Percentiles rank a stretch among this genome's conserved stretches.
phyloP scores from a whole-genome alignment of 2,888 invertebrate species.

The Stenodema calcarata region DNA sequence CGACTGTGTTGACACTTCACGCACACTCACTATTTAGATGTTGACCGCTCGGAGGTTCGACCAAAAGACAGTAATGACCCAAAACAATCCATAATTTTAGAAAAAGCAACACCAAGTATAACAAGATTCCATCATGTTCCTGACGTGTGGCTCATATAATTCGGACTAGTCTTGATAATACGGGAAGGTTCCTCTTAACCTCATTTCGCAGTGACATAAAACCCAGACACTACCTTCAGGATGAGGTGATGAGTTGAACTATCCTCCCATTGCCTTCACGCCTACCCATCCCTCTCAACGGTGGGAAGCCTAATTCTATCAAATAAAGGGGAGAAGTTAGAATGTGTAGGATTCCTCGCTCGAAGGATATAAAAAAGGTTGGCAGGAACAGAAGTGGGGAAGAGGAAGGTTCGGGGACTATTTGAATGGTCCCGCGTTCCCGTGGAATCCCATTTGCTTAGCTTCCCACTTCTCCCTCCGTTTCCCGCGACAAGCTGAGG shows the following conservation, averaged over 20 bases:
- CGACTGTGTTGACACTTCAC: too few relatives aligned
- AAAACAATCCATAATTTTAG: too few relatives aligned
- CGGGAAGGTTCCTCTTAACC: too few relatives aligned
- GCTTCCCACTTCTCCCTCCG: conserved; percentile 22
- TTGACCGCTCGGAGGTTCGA: too few relatives aligned
- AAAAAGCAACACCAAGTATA: too few relatives aligned
- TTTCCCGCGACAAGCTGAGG: conserved; percentile 16
- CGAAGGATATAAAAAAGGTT: background rate
- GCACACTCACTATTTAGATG: too few relatives aligned
- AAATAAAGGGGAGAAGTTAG: conserved; percentile 30
- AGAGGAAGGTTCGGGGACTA: conserved; percentile 1
- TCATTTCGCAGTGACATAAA: too few relatives aligned
- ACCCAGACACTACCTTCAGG: background rate
- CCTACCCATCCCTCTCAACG: background rate
- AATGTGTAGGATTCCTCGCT: conserved; percentile 25
- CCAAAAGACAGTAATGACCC: too few relatives aligned
- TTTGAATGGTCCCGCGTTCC: conserved; percentile 31
- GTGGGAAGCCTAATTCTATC: conserved; percentile 14
- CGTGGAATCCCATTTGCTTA: conserved; percentile 36
- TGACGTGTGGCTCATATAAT: too few relatives aligned
- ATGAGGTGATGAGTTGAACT: background rate
- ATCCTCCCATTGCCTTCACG: background rate
- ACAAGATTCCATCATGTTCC: too few relatives aligned
- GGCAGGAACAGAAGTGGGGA: background rate
- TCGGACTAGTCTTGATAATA: too few relatives aligned